phyloP scores from a whole-genome alignment of 2,888 invertebrate species.

The Melikaiella ostensackeni region DNA sequence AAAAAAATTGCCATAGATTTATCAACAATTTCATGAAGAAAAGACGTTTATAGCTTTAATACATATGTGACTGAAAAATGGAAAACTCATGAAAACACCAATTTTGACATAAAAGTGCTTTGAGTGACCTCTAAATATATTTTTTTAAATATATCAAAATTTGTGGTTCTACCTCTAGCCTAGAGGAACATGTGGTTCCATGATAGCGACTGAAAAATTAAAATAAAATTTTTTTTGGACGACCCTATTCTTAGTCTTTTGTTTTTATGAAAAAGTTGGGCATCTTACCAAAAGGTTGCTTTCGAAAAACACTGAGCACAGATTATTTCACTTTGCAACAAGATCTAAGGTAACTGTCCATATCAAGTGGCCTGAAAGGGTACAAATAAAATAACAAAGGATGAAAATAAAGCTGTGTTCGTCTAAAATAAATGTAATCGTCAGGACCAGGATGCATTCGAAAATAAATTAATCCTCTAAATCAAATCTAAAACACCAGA shows the following conservation, averaged over 20 bases:
- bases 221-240: too few species aligned
- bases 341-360: not conserved
- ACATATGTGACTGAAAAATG: too few species aligned
- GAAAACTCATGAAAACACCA: too few species aligned
- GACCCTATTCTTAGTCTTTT: not conserved
- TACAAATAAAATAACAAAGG: not conserved
- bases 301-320: not conserved
- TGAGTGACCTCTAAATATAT: too few species aligned
- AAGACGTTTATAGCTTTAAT: too few species aligned
- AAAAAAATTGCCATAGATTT: too few species aligned
- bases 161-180: too few species aligned
- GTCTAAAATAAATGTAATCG: not conserved
- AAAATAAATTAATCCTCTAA: not conserved
- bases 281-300: constrained; percentile 14
- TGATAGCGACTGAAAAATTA: too few species aligned
- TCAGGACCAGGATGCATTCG: not conserved
- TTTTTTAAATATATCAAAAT: too few species aligned
- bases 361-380: constrained; percentile 4
- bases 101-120: too few species aligned
- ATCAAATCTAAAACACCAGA: not conserved
- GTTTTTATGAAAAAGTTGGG: not conserved
- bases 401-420: not conserved
- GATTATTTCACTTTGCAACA: constrained; percentile 9
- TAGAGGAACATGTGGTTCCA: too few species aligned
- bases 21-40: too few species aligned